Conservation (phyloP, 2,888 invertebrate species). For the Aporophyla lueneburgensis region DNA sequence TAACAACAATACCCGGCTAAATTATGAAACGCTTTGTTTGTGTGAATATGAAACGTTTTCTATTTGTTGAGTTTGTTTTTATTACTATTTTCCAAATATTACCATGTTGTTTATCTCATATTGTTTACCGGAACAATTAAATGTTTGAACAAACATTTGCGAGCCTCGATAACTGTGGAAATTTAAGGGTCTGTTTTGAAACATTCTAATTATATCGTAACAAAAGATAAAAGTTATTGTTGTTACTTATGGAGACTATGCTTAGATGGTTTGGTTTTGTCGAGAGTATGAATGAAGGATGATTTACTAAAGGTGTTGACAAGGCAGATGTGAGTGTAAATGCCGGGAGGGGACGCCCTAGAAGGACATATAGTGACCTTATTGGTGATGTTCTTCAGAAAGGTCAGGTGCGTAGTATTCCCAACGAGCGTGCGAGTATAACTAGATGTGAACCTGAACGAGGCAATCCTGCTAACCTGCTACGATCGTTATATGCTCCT, state of each 20-base stretch:
- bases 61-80: conserved; percentile 1
- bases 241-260: not conserved
- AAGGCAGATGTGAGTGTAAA: no score
- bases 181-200: conserved; percentile 13
- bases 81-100: conserved; percentile 16
- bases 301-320: no score
- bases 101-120: not conserved
- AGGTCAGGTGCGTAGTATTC: no score
- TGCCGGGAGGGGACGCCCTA: no score
- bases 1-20: conserved; percentile 10
- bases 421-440: no score
- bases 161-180: not conserved
- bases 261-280: no score
- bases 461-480: no score
- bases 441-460: no score
- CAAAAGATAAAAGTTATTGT: not conserved
- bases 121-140: conserved; percentile 11
- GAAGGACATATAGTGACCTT: no score
- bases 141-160: conserved; percentile 33
- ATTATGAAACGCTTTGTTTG: not conserved
- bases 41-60: conserved; percentile 8
- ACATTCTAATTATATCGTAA: not conserved
- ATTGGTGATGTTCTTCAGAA: no score
- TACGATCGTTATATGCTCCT: no score
- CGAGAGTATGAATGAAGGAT: no score